Conservation (phyloP, 2,888 invertebrate genomes). For the Palloptera scutellata region DNA sequence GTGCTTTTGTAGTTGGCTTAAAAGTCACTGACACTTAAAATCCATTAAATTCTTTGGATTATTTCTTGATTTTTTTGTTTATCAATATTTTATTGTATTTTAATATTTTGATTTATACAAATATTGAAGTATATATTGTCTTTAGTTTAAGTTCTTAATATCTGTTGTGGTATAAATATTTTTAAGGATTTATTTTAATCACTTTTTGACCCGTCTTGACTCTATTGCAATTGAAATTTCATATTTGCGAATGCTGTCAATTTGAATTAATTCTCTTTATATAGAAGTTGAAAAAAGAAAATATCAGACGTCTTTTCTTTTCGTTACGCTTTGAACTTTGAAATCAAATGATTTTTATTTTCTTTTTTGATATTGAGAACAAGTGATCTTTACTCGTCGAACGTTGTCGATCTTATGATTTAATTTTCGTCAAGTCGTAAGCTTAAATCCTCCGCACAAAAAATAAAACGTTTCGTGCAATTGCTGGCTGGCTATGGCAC, state of each 20-base stretch:
- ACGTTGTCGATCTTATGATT: constrained; percentile 64
- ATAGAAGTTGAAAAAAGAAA: too few relatives aligned
- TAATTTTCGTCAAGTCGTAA: constrained; percentile 61
- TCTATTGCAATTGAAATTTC: too few relatives aligned
- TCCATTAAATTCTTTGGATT: constrained; percentile 44
- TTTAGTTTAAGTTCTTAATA: constrained; percentile 8
- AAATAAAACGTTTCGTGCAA: constrained; percentile 27
- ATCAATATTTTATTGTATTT: constrained; percentile 13
- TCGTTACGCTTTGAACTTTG: constrained; percentile 25
- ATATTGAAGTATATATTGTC: constrained; percentile 17
- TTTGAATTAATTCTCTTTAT: too few relatives aligned
- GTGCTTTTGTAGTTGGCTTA: constrained; percentile 28
- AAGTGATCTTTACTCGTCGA: constrained; percentile 58
- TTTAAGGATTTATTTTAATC: too few relatives aligned
- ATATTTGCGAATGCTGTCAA: too few relatives aligned
- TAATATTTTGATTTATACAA: constrained; percentile 4
- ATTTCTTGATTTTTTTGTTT: constrained; percentile 34
- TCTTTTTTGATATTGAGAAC: not conserved
- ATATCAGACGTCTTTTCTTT: constrained; percentile 4
- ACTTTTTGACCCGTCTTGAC: too few relatives aligned
- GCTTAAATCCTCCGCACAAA: constrained; percentile 57
- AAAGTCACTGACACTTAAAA: constrained; percentile 61
- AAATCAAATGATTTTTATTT: constrained; percentile 17
- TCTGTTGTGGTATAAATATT: not conserved
- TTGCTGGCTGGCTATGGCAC: constrained; percentile 16